Base-by-base conservation (phyloP, 1,140 invertebrate species). In the Mylabris phalerata region DNA sequence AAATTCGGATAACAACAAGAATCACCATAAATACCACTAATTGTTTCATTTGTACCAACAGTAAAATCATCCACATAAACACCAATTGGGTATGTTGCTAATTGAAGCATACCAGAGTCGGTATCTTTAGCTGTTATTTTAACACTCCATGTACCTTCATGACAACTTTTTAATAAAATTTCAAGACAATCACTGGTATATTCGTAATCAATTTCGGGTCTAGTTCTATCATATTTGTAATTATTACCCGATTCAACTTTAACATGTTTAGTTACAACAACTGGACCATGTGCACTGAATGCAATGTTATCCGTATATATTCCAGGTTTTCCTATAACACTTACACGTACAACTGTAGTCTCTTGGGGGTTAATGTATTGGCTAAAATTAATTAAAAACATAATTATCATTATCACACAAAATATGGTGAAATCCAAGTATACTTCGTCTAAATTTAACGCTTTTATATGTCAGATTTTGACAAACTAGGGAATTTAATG, bases 101-200 rank as follows among this genome's bases (percentile, higher is more conserved):
- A 66, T 43, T 67, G 65, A 55, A 79, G 70, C 4, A 81, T 61
- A 59, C 79, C 78, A 58, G 78, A 76, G 42, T 74, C 72, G 32
- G 61, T 59, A 65, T 79, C 78, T 62, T 74, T 70, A 26, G 74
- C 71, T 40, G 66, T 74, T 9, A 79, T 67, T 40, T 80, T 74
- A 3, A 77, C 68, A 13, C 74, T 78, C 79, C 79, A 81, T 52
- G 67, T 68, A 48, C 71, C 74, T 64, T 77, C 74, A 7, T 67
- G 64, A 47, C 79, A 81, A 24, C 73, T 67, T 27, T 63, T 65
- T 6, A 66, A 68, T 3, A 73, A 52, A 50, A 75, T 71, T 11
- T 74, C 73, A 2, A 65, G 65, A 47, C 79, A 81, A 60, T 80
- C 79, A 57, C 76, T 77, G 43, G 75, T 77, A 45, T 74, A 81